Evolutionary conservation across 2,888 invertebrate species (phyloP), one percentile per base, ranked within the genome.

Genomic region (Mycogona germanica): DNA sequence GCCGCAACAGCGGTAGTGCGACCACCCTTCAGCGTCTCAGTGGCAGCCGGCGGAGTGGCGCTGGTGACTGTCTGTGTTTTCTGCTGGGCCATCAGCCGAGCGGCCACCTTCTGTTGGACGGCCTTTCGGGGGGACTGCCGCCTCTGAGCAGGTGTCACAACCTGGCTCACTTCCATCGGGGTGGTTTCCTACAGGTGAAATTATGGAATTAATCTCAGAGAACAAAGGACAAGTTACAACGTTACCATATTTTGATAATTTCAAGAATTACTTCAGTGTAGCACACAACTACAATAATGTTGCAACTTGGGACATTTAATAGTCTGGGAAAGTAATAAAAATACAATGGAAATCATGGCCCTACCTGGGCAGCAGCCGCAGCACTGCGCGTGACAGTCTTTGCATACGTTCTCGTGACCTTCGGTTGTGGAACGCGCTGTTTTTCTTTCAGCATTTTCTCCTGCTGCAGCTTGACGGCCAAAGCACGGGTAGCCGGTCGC

Each of bases 101-200:
- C n/a, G n/a, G n/a, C n/a, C n/a, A n/a, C n/a, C 14, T 51, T 40
- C 26, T 56, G 52, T 51, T 57, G 55, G 12, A 45, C 49, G 9
- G 57, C 55, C 52, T 57, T 57, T 35, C 57, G 32, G 1, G 57
- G 57, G 12, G 57, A 57, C 38, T 46, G 48, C 3, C 57, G 32
- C 47, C 57, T 38, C 4, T 44, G 41, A 3, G 45, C 21, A 12
- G 54, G 53, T 32, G 42, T 41, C 7, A 45, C 46, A 19, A 48
- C 29, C 2, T 45, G 46, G 42, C 42, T 50, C 21, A 42, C 23
- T n/a, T 54, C 54, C 49, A 50, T 54, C 5, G 42, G 46, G 9
- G 30, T 29, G 7, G 32, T 7, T 3, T 47, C 47, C 53, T 53
- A 47, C 21, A 45, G n/a, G 9, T 45, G 30, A 6, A 44, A 41